These are phyloP conservation scores for Centroberyx gerrardi DNA, from an alignment of 2,797 vertebrate species.

Conservation along the genomic window DNA sequence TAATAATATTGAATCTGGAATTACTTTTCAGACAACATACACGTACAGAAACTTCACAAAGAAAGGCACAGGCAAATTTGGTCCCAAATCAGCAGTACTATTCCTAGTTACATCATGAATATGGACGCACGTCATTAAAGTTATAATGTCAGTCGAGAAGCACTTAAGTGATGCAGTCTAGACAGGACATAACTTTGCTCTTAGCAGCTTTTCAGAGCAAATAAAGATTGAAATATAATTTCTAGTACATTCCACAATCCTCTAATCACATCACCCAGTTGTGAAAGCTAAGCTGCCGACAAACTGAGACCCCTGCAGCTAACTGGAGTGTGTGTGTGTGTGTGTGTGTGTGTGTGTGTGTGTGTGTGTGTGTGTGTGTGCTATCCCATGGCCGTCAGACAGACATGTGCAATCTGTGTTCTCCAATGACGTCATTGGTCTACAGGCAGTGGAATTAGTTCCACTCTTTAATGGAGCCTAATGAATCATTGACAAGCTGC, in stretches of 20 bases:
- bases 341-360: neutral
- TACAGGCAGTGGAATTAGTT: constrained; percentile 27
- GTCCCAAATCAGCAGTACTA: constrained; percentile 32
- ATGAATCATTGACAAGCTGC: constrained; percentile 43
- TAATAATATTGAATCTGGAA: constrained; percentile 19
- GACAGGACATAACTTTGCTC: constrained; percentile 75
- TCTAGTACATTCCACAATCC: constrained; percentile 38
- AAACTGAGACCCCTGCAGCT: constrained; percentile 21
- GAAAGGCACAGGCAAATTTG: constrained; percentile 14
- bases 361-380: constrained; percentile 29
- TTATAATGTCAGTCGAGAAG: constrained; percentile 44
- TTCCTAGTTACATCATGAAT: constrained; percentile 42
- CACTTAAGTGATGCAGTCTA: constrained; percentile 39
- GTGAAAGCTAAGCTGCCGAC: constrained; percentile 41
- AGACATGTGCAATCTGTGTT: constrained; percentile 26
- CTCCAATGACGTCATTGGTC: constrained; percentile 24
- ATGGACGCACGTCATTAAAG: constrained; percentile 67
- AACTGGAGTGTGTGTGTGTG: neutral
- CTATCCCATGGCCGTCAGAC: constrained; percentile 4
- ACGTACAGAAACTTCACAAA: neutral
- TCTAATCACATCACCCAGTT: constrained; percentile 45
- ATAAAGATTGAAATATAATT: neutral
- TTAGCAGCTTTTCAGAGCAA: constrained; percentile 57
- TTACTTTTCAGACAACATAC: constrained; percentile 8
- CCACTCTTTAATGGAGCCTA: constrained; percentile 18